Conservation (phyloP, 2,888 invertebrate genomes). For the Pammene aurita region DNA sequence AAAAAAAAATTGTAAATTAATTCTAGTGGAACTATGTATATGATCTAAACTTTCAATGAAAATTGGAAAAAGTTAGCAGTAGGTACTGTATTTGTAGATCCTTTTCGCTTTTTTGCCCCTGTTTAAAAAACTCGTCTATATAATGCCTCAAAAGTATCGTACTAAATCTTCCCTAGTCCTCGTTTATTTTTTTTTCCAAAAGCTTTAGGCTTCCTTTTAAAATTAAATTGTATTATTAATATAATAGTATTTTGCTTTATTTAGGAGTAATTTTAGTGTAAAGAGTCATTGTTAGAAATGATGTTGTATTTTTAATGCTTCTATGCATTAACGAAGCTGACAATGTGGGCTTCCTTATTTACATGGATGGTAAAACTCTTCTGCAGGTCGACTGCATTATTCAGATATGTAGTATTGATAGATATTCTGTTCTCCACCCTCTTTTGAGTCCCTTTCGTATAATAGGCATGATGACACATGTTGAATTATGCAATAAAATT, state of each 20-base stretch:
- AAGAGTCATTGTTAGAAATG: background rate
- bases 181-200: background rate
- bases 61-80: background rate
- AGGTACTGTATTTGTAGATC: background rate
- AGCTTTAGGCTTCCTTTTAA: background rate
- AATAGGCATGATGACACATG: too few relatives aligned
- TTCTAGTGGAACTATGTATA: background rate
- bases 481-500: too few relatives aligned
- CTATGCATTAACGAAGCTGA: slow-evolving; percentile 5
- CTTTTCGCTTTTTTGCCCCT: background rate
- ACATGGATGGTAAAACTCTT: background rate
- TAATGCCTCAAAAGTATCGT: slow-evolving; percentile 11
- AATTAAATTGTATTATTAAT: slow-evolving; percentile 1
- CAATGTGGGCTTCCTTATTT: slow-evolving; percentile 11
- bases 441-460: too few relatives aligned
- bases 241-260: background rate
- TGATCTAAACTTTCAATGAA: background rate
- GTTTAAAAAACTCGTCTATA: slow-evolving; percentile 7
- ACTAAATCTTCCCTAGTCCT: slow-evolving; percentile 4
- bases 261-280: background rate
- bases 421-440: too few relatives aligned
- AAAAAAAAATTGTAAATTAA: background rate
- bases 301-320: background rate
- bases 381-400: background rate
- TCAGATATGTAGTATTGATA: background rate